Evolutionary conservation across 2,113 vertebrate genomes (phyloP).

Genomic region (Macheiramphus alcinus): DNA sequence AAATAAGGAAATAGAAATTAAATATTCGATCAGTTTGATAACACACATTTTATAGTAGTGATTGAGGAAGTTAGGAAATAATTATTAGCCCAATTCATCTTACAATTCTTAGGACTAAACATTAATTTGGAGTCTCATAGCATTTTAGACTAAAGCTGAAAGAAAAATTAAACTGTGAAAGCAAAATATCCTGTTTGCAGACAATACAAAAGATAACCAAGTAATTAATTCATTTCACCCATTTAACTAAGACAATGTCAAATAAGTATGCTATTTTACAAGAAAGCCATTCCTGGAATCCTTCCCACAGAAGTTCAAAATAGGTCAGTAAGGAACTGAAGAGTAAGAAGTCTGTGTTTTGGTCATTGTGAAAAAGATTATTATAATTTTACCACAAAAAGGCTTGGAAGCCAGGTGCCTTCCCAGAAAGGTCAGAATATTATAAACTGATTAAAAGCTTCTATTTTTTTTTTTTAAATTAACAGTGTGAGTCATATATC

Average conservation of each 20-base stretch:
- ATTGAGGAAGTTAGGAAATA: not conserved
- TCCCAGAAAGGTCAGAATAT: not conserved
- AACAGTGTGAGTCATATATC: not conserved
- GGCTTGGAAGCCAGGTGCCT: not conserved
- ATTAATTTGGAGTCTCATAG: not conserved
- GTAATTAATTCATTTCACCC: not conserved
- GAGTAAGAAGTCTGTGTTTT: not conserved
- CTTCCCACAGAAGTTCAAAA: not conserved
- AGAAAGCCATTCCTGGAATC: not conserved
- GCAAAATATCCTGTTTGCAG: not conserved
- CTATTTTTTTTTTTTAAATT: not conserved
- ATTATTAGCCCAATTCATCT: not conserved
- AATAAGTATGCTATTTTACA: not conserved
- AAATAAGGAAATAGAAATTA: not conserved
- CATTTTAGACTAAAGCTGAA: not conserved
- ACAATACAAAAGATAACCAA: not conserved
- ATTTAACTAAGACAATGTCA: not conserved
- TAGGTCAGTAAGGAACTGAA: not conserved
- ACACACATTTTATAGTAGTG: not conserved
- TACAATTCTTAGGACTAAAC: not conserved
- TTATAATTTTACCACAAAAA: not conserved
- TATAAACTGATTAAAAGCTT: not conserved
- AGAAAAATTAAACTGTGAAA: not conserved
- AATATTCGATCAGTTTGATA: not conserved
- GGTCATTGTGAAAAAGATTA: not conserved